phyloP scores from a whole-genome alignment of 2,797 vertebrate species.

The Threskiornis aethiopicus region DNA sequence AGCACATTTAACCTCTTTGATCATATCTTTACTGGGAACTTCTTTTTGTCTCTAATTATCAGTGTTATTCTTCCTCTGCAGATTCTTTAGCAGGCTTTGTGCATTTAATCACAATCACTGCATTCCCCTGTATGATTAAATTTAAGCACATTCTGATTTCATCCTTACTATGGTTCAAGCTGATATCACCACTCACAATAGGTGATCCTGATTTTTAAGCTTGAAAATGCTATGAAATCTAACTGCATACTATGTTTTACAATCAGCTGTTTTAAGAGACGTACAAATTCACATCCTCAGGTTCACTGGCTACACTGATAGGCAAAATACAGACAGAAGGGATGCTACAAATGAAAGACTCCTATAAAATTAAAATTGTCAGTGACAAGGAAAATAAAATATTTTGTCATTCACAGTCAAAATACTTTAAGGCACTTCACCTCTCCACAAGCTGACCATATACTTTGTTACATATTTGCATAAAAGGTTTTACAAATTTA shows the following conservation, averaged over 20 bases:
- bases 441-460: neutral
- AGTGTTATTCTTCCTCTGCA: neutral
- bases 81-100: neutral
- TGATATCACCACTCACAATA: neutral
- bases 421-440: neutral
- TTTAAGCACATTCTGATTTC: neutral
- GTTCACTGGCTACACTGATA: neutral
- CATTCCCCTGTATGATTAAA: neutral
- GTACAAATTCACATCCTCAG: neutral
- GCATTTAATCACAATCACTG: neutral
- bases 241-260: neutral
- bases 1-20: constrained; percentile 7
- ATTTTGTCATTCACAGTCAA: neutral
- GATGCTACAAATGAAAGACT: neutral
- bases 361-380: neutral
- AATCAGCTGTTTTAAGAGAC: neutral
- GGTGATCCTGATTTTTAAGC: neutral
- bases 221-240: neutral
- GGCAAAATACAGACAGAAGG: neutral
- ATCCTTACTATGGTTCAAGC: neutral
- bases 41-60: neutral
- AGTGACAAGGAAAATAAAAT: neutral
- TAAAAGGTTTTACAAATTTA: neutral
- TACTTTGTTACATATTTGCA: neutral
- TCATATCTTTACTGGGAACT: neutral